phyloP scores from a whole-genome alignment of 2,888 invertebrate genomes.

The Exocentrus adspersus region DNA sequence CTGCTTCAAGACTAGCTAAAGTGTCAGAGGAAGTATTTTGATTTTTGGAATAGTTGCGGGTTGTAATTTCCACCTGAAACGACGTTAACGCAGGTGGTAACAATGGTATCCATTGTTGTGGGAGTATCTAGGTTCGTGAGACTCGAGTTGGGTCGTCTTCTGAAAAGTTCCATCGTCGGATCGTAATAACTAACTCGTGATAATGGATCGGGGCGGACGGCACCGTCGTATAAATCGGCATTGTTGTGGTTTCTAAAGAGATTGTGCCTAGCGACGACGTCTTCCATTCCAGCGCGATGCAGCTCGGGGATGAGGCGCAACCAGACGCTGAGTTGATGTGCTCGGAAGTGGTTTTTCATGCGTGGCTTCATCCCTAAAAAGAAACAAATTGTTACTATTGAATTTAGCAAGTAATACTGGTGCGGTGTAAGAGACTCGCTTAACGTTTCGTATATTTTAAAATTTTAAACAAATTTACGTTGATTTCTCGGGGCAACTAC shows the following conservation, averaged over 20 bases:
- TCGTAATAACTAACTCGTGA: constrained; percentile 72
- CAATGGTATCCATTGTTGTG: constrained; percentile 76
- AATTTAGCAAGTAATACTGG: neutral
- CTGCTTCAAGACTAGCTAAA: constrained; percentile 81
- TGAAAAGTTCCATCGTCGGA: constrained; percentile 71
- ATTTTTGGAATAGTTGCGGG: constrained; percentile 66
- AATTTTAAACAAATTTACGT: too few relatives aligned
- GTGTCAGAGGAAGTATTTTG: constrained; percentile 78
- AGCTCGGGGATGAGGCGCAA: constrained; percentile 91
- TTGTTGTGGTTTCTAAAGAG: constrained; percentile 90
- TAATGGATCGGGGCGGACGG: constrained; percentile 86
- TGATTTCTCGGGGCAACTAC: too few relatives aligned
- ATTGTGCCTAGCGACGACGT: constrained; percentile 87
- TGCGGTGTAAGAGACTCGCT: too few relatives aligned
- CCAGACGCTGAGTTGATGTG: constrained; percentile 96
- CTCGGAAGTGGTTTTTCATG: constrained; percentile 92
- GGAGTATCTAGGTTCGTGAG: constrained; percentile 72
- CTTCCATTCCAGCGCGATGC: constrained; percentile 88
- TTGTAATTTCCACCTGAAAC: constrained; percentile 63
- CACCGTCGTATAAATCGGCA: constrained; percentile 88
- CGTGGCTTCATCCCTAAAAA: constrained; percentile 87
- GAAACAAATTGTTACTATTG: constrained; percentile 37
- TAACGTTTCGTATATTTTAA: too few relatives aligned
- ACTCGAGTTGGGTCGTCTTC: constrained; percentile 68
- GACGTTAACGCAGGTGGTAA: constrained; percentile 78